Percentiles rank a stretch among this genome's conserved stretches.
phyloP scores from a whole-genome alignment of 2,113 vertebrate genomes.

The Loxodonta africana region DNA sequence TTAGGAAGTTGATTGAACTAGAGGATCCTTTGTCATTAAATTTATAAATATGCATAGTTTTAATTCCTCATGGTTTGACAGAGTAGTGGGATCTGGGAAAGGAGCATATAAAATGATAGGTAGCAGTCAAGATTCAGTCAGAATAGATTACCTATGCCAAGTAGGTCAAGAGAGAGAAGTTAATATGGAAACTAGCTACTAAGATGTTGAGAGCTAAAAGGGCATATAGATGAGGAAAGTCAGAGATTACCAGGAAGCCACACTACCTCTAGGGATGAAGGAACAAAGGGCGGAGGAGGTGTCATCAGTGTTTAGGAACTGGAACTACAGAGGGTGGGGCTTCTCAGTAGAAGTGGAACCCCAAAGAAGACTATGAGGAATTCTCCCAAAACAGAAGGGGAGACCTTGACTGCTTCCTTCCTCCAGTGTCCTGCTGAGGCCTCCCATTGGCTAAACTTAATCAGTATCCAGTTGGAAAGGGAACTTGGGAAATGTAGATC shows the following conservation, averaged over 20 bases:
- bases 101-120: neutral
- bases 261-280: neutral
- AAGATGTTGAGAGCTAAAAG: neutral
- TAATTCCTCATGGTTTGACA: neutral
- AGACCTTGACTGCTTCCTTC: neutral
- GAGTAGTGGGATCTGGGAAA: neutral
- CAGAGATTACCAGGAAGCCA: neutral
- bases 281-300: neutral
- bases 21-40: neutral
- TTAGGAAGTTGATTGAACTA: constrained; percentile 1
- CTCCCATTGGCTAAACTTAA: neutral
- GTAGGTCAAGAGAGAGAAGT: neutral
- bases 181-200: neutral
- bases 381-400: neutral
- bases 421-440: neutral
- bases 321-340: neutral
- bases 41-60: neutral
- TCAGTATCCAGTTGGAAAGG: neutral
- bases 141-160: neutral
- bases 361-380: neutral
- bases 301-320: neutral
- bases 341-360: neutral
- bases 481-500: neutral
- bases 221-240: neutral
- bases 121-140: neutral